These are phyloP conservation scores for Coracias cyanogaster DNA, from an alignment of 2,797 vertebrate genomes.

Conservation along the genomic window DNA sequence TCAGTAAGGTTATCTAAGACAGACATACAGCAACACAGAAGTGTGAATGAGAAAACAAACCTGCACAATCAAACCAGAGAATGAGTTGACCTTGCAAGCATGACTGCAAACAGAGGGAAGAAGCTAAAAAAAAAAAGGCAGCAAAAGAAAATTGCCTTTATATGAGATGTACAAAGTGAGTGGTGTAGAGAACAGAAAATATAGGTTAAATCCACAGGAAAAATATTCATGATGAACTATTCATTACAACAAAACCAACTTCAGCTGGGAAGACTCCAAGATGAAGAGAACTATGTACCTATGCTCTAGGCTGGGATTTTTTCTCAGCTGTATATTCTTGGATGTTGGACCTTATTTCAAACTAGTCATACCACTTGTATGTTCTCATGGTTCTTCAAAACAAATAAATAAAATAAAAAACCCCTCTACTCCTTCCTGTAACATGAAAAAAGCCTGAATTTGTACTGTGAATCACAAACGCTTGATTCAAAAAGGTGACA, in stretches of 20 bases:
- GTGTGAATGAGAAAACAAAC: neutral
- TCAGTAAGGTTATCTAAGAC: neutral
- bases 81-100: neutral
- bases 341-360: neutral
- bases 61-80: neutral
- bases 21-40: neutral
- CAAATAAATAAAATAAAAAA: neutral
- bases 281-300: neutral
- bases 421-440: neutral
- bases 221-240: neutral
- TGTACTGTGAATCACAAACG: neutral
- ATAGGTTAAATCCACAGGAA: neutral
- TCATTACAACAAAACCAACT: neutral
- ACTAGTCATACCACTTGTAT: neutral
- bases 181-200: neutral
- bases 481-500: neutral
- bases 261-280: neutral
- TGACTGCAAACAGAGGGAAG: neutral
- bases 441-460: neutral
- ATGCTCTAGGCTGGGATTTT: neutral
- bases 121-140: neutral
- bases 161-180: neutral
- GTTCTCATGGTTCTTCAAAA: neutral
- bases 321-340: neutral
- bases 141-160: neutral